Conservation (phyloP, 2,888 invertebrate species). For the Peribatodes rhomboidaria region DNA sequence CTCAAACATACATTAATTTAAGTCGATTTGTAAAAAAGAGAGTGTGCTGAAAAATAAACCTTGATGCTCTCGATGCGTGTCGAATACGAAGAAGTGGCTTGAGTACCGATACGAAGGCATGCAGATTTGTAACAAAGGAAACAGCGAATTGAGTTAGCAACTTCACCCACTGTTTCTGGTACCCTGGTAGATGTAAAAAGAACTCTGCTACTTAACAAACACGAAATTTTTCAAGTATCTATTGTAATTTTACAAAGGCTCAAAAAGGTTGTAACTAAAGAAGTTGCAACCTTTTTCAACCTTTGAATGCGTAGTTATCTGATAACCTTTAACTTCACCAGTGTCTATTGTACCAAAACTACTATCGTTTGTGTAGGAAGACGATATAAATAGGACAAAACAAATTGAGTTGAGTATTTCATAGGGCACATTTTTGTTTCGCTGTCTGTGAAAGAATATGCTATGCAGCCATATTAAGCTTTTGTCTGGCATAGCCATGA, state of each 20-base stretch:
- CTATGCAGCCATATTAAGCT: constrained; percentile 7
- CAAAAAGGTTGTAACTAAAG: no score
- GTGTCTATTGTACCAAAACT: not conserved
- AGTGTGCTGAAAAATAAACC: constrained; percentile 4
- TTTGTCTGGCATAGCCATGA: not conserved
- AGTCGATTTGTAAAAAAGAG: not conserved
- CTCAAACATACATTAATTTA: constrained; percentile 8
- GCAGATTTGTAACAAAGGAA: constrained; percentile 11
- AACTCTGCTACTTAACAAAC: not conserved
- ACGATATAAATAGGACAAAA: not conserved
- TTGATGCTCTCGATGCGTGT: constrained; percentile 19
- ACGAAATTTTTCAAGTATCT: not conserved
- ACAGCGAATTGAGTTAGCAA: constrained; percentile 15
- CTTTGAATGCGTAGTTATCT: not conserved
- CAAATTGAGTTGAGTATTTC: constrained; percentile 14
- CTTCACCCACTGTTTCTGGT: constrained; percentile 14
- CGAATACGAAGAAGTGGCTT: constrained; percentile 13
- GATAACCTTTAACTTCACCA: not conserved
- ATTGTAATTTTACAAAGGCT: not conserved
- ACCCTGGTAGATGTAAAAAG: constrained; percentile 3
- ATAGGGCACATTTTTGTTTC: not conserved
- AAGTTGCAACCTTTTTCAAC: constrained; percentile 4
- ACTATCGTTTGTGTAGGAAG: constrained; percentile 7
- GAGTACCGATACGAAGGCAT: constrained; percentile 17
- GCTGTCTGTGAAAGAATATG: not conserved